phyloP scores from a whole-genome alignment of 2,888 invertebrate species.

The Drosophila rellima region DNA sequence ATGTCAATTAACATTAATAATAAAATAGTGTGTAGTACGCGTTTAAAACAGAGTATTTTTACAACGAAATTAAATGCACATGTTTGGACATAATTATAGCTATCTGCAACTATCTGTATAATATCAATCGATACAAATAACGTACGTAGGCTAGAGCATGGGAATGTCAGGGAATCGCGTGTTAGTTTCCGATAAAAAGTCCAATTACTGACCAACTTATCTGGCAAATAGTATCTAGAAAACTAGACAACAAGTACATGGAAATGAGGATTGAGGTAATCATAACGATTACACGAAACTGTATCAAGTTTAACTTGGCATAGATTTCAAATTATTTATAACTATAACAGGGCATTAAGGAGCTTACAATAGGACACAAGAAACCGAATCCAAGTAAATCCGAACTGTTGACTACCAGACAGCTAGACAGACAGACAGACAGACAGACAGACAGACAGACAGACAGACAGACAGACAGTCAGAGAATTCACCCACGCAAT shows the following conservation, averaged over 20 bases:
- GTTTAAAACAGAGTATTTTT: not conserved
- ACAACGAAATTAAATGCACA: slow-evolving; percentile 5
- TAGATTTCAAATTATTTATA: slow-evolving; percentile 6
- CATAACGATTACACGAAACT: slow-evolving; percentile 7
- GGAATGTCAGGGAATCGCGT: slow-evolving; percentile 3
- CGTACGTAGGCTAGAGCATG: not conserved
- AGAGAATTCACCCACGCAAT: slow-evolving; percentile 17
- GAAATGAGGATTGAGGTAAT: not conserved
- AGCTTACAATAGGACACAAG: not conserved
- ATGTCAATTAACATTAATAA: not conserved
- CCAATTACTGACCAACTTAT: slow-evolving; percentile 13
- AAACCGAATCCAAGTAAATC: not conserved
- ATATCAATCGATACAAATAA: slow-evolving; percentile 15
- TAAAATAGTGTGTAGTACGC: not conserved
- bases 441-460: not conserved
- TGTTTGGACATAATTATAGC: slow-evolving; percentile 7
- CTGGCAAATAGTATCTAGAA: not conserved
- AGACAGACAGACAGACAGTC: not conserved
- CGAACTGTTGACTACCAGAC: not conserved
- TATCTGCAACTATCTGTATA: slow-evolving; percentile 10
- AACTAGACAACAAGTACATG: not conserved
- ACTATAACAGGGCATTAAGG: not conserved
- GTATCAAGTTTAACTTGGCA: slow-evolving; percentile 2
- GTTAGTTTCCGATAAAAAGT: slow-evolving; percentile 14
- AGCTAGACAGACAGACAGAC: not conserved